phyloP scores from a whole-genome alignment of 2,797 vertebrate species.

The Hydrophis major region DNA sequence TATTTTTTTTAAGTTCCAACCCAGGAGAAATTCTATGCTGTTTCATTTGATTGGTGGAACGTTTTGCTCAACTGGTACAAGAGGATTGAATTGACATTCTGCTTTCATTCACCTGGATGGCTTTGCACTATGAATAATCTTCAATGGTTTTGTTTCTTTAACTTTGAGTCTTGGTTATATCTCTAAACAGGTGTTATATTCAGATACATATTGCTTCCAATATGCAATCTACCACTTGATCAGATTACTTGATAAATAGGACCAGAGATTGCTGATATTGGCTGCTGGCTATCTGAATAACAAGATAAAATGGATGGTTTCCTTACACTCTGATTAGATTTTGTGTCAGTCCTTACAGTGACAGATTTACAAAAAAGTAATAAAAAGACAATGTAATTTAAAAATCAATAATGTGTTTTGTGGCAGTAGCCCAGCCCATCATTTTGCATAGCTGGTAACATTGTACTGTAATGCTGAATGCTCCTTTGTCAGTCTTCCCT shows the following conservation, averaged over 20 bases:
- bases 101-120: neutral
- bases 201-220: constrained; percentile 33
- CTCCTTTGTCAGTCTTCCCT: constrained; percentile 1
- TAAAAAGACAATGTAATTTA: constrained; percentile 67
- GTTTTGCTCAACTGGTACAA: neutral
- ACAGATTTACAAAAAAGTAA: constrained; percentile 62
- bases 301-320: constrained; percentile 64
- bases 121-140: neutral
- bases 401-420: constrained; percentile 60
- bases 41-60: neutral
- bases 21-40: too few relatives aligned
- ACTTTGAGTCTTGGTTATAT: neutral
- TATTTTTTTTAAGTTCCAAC: neutral
- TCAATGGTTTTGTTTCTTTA: constrained; percentile 6
- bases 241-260: constrained; percentile 48
- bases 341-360: constrained; percentile 58
- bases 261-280: constrained; percentile 53
- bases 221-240: constrained; percentile 44
- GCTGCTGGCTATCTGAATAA: constrained; percentile 60
- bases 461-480: constrained; percentile 34
- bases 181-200: constrained; percentile 32
- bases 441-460: constrained; percentile 42
- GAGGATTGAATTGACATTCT: neutral
- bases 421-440: constrained; percentile 6
- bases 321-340: constrained; percentile 65